phyloP scores from a whole-genome alignment of 2,113 vertebrate genomes.

The Lontra canadensis region DNA sequence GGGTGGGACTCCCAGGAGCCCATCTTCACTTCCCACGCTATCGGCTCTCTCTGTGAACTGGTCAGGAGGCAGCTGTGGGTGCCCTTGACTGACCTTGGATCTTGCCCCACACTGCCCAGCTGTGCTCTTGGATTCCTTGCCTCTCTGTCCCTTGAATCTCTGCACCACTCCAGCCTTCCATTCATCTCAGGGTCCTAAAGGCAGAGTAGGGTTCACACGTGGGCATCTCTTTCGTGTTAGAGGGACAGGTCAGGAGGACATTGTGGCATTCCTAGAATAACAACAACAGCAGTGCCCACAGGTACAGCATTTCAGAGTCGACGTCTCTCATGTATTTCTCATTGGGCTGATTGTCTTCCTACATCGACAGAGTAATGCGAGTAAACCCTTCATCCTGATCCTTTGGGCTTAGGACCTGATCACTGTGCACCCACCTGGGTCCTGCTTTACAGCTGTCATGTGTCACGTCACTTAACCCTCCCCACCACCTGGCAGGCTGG shows the following conservation, averaged over 20 bases:
- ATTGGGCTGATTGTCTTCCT: background rate
- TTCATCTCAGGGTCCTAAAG: background rate
- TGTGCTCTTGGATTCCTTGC: fast-evolving
- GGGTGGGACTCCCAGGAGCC: background rate
- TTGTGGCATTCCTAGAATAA: fast-evolving
- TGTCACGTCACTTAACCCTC: background rate
- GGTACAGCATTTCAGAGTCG: fast-evolving
- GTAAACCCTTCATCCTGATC: background rate
- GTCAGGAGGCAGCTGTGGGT: background rate
- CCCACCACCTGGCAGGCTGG: fast-evolving
- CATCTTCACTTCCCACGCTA: background rate
- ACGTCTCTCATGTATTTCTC: fast-evolving
- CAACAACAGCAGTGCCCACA: fast-evolving
- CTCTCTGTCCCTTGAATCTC: background rate
- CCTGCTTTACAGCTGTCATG: fast-evolving
- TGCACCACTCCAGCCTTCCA: background rate
- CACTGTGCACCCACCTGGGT: fast-evolving
- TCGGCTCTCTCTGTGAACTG: background rate
- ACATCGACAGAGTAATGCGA: fast-evolving
- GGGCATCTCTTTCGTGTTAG: background rate
- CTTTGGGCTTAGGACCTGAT: fast-evolving
- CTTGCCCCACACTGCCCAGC: background rate
- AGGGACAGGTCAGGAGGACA: background rate
- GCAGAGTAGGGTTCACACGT: no score
- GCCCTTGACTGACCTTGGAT: background rate